A percentile compares a stretch with the other conserved stretches of the same genome.
phyloP scores from a whole-genome alignment of 2,888 invertebrate species.

The Agrochola lota region DNA sequence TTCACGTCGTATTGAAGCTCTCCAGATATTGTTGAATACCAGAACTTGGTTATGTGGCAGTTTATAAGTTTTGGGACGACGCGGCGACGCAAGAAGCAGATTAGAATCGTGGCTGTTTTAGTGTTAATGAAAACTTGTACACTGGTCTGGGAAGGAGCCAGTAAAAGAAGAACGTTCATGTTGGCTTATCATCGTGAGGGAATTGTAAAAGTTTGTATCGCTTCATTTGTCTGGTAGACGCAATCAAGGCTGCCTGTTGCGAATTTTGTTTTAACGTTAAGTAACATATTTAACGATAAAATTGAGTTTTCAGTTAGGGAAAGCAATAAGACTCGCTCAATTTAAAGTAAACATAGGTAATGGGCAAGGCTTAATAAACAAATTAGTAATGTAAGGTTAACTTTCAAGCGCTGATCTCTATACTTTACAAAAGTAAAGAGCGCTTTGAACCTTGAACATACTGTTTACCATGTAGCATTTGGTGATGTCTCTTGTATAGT shows the following conservation, averaged over 20 bases:
- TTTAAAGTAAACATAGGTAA: background rate
- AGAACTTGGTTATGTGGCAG: slow-evolving; percentile 37
- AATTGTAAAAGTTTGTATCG: slow-evolving; percentile 38
- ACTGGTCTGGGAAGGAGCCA: background rate
- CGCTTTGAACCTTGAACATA: no score
- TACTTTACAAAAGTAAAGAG: background rate
- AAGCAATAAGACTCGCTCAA: background rate
- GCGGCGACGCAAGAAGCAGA: slow-evolving; percentile 40
- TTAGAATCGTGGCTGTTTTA: slow-evolving; percentile 29
- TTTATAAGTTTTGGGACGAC: slow-evolving; percentile 49
- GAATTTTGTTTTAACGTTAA: slow-evolving; percentile 28
- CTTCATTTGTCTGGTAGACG: slow-evolving; percentile 22
- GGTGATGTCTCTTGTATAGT: background rate
- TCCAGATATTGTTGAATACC: slow-evolving; percentile 51
- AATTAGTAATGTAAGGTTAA: background rate
- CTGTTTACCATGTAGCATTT: no score
- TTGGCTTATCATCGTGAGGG: slow-evolving; percentile 33
- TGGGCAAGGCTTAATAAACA: background rate
- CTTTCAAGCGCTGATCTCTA: background rate
- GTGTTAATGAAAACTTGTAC: slow-evolving; percentile 22
- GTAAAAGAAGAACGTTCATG: slow-evolving; percentile 21
- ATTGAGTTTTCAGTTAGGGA: background rate
- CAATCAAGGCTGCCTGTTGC: slow-evolving; percentile 11
- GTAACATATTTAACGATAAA: slow-evolving; percentile 8
- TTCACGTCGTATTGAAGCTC: slow-evolving; percentile 54